A percentile compares a stretch with the other conserved stretches of the same genome.
phyloP scores from a whole-genome alignment of 2,113 vertebrate species.

The Mirza zaza region DNA sequence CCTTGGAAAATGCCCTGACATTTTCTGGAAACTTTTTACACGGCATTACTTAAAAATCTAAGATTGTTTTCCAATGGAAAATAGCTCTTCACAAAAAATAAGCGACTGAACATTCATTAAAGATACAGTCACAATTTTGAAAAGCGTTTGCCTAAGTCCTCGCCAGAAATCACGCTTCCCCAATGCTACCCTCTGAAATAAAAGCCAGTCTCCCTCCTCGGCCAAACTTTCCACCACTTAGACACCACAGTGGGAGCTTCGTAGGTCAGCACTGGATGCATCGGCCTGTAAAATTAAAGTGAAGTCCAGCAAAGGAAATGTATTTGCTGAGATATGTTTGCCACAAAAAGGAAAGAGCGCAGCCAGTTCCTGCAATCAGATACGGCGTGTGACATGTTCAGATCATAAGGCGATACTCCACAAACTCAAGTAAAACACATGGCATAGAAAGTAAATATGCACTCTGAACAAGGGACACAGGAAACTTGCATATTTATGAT shows the following conservation, averaged over 20 bases:
- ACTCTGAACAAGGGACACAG: background rate
- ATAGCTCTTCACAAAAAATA: conserved; percentile 63
- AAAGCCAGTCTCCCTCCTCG: background rate
- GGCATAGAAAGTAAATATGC: background rate
- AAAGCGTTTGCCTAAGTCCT: conserved; percentile 37
- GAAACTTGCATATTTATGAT: background rate
- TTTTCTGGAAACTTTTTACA: conserved; percentile 59
- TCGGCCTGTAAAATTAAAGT: background rate
- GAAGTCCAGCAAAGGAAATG: background rate
- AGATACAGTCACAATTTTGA: conserved; percentile 51
- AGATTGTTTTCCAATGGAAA: conserved; percentile 68
- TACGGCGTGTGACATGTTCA: background rate
- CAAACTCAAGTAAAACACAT: background rate
- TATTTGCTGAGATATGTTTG: background rate
- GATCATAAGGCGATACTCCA: background rate
- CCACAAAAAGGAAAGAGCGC: background rate
- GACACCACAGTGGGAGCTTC: background rate
- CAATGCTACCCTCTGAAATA: background rate
- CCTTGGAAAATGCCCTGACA: conserved; percentile 60
- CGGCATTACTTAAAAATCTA: conserved; percentile 47
- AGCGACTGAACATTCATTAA: conserved; percentile 37
- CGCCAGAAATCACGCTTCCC: background rate
- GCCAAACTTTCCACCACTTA: background rate
- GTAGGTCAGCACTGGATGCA: background rate
- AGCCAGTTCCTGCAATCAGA: background rate